A percentile compares a stretch with the other conserved stretches of the same genome.
Evolutionary conservation across 2,113 vertebrate genomes (phyloP).

Genomic region (Zapornia atra): DNA sequence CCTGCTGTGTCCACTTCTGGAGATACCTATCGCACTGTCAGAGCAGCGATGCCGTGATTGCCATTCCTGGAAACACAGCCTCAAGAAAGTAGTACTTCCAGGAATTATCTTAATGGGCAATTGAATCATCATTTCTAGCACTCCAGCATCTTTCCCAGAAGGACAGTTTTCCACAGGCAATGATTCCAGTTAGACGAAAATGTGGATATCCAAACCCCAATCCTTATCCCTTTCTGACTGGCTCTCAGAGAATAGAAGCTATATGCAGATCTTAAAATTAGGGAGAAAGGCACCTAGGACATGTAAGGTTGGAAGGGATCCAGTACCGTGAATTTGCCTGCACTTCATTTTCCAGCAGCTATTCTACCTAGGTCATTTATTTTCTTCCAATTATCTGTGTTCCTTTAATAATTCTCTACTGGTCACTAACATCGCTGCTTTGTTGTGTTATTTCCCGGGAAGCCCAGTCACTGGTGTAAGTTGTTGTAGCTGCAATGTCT

Average conservation of each 20-base stretch:
- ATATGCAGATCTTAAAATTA: slow-evolving; percentile 44
- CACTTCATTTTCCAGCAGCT: neutral
- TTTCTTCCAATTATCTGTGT: slow-evolving; percentile 47
- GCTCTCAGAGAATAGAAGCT: slow-evolving; percentile 19
- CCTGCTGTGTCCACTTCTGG: slow-evolving; percentile 34
- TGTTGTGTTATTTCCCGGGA: slow-evolving; percentile 12
- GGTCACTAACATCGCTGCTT: slow-evolving; percentile 17
- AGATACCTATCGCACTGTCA: slow-evolving; percentile 30
- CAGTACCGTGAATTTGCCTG: slow-evolving; percentile 4
- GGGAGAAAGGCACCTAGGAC: neutral
- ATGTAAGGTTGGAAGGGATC: neutral
- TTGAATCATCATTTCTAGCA: slow-evolving; percentile 74
- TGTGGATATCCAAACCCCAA: neutral
- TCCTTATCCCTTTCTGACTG: neutral
- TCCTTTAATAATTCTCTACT: slow-evolving; percentile 51
- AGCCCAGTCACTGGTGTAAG: neutral
- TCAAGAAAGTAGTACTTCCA: slow-evolving; percentile 66
- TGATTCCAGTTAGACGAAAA: slow-evolving; percentile 64
- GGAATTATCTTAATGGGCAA: slow-evolving; percentile 75
- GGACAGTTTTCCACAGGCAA: slow-evolving; percentile 57
- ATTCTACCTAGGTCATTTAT: slow-evolving; percentile 39
- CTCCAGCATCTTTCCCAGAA: slow-evolving; percentile 68
- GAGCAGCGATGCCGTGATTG: neutral
- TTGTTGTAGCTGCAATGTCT: neutral
- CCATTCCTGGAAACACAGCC: slow-evolving; percentile 61